Evolutionary conservation across 1,140 invertebrate species (phyloP), one percentile per base, ranked within the genome.

Genomic region (Drosophila murphyi): DNA sequence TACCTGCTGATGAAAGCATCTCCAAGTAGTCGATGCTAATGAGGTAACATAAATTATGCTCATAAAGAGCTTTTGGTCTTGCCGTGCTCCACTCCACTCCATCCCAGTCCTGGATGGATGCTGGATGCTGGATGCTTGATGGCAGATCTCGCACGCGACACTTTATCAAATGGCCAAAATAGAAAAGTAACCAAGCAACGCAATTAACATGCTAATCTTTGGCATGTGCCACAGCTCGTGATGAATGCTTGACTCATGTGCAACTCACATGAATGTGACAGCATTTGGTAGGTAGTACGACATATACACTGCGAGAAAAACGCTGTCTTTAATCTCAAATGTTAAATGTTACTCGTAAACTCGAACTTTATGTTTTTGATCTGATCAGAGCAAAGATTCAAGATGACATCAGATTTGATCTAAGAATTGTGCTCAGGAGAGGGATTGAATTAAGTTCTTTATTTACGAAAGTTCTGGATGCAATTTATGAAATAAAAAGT

Each of bases 131-230:
- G 10, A 8, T 43, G 3, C 10, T 43, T 20, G 37, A 1, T 35
- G 62, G n/a, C 47, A 31, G 4, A 8, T 20, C 28, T n/a, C 54
- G 20, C 54, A 65, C 37, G 54, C 70, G 62, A 41, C 55, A 72
- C 45, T 51, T 37, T 59, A 47, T 67, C 32, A 72, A 72, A 41
- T 67, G 62, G 28, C 47, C 54, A 54, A 8, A 10, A 10, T n/a
- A 20, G 20, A 20, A 20, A 20, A 20, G 70, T 67, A 67, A 35
- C 70, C 55, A 68, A 41, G 71, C 41, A 69, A 70, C 59, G 59
- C 64, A 74, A 70, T 77, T 70, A 69, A 69, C 6, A 29, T 61
- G 59, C 47, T 74, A 74, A 74, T 75, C 47, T 54, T n/a, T n/a
- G 41, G 59, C 71, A 73, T 61, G 56, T 61, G 64, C n/a, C 63